Evolutionary conservation across 1,140 invertebrate genomes (phyloP).

Genomic region (Berghia stephanieae): DNA sequence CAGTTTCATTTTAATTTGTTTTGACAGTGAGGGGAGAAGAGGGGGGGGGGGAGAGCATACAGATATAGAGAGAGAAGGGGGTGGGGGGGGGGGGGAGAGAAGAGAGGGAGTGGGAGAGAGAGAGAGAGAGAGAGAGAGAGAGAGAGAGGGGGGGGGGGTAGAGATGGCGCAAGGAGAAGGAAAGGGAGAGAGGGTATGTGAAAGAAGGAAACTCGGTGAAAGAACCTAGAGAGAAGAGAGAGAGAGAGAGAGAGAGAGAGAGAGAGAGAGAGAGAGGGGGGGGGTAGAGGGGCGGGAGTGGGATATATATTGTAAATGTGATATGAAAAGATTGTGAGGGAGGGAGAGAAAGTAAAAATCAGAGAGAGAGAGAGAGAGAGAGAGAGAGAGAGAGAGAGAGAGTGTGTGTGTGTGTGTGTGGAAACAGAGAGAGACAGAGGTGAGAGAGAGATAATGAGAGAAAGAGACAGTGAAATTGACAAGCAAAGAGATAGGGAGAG

Average conservation of each 20-base stretch:
- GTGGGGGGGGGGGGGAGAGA: background rate
- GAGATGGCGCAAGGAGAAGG: conserved; percentile 20
- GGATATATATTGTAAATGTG: too few species aligned
- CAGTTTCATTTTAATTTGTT: background rate
- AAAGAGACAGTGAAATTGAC: conserved; percentile 1
- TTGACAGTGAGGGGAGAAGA: conserved; percentile 7
- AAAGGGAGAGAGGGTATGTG: conserved; percentile 9
- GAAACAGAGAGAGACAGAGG: background rate
- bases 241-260: background rate
- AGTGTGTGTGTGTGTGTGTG: background rate
- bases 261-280: background rate
- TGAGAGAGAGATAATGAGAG: conserved; percentile 3
- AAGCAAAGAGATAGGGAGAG: conserved; percentile 5
- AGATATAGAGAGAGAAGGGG: background rate
- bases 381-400: conserved; percentile 9
- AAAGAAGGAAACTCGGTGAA: conserved; percentile 30
- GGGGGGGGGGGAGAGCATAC: background rate
- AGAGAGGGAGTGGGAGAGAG: conserved; percentile 32
- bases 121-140: conserved; percentile 19
- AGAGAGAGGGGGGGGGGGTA: conserved; percentile 1
- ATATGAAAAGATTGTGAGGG: background rate
- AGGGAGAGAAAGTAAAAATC: background rate
- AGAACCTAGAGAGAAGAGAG: conserved; percentile 8
- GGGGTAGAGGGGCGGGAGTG: background rate
- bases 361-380: conserved; percentile 14